Percentiles rank a stretch among this genome's conserved stretches.
These are phyloP conservation scores for Arothron firmamentum DNA, from an alignment of 2,113 vertebrate species.

Conservation along the genomic window DNA sequence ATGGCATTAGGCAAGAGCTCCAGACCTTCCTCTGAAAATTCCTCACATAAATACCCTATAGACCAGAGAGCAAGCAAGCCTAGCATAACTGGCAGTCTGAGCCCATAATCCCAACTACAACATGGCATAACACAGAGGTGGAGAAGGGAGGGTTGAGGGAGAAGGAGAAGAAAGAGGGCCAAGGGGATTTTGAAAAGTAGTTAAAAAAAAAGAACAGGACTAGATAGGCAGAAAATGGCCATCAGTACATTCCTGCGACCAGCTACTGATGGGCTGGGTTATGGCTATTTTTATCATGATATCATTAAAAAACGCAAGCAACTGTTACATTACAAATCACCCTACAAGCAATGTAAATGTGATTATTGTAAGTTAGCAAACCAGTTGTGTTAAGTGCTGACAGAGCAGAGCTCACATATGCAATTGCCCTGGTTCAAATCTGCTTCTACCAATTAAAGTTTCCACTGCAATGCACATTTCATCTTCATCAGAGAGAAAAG, in stretches of 20 bases:
- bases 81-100: conserved; percentile 50
- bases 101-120: conserved; percentile 56
- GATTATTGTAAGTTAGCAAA: neutral
- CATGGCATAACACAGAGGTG: conserved; percentile 37
- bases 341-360: no score
- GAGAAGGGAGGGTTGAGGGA: conserved; percentile 7
- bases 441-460: conserved; percentile 1
- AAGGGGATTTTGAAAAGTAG: neutral
- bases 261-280: no score
- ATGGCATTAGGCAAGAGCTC: conserved; percentile 27
- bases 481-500: conserved; percentile 28
- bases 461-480: conserved; percentile 14
- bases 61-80: conserved; percentile 19
- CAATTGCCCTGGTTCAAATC: conserved; percentile 7
- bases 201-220: neutral
- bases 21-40: conserved; percentile 29
- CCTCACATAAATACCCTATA: conserved; percentile 26
- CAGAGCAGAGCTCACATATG: neutral
- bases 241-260: no score
- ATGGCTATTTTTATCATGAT: no score
- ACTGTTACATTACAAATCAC: no score
- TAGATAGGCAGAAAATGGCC: no score
- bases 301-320: no score
- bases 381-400: neutral
- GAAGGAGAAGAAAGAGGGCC: neutral